Conservation (phyloP, 2,888 invertebrate genomes). For the Sisyra terminalis region DNA sequence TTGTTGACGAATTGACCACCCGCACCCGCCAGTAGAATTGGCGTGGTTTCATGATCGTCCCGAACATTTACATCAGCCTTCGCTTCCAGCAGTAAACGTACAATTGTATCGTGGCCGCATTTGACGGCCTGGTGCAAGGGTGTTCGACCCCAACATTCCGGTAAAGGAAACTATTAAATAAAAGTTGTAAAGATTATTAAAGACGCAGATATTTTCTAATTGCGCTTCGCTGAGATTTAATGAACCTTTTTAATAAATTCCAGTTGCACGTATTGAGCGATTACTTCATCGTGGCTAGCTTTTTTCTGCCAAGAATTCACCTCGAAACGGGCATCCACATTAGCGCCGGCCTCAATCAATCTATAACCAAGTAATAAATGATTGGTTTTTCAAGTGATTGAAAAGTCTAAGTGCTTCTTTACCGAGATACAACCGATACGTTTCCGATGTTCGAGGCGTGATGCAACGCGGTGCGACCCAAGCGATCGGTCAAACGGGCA, state of each 20-base stretch:
- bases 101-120: conserved; percentile 21
- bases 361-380: not conserved
- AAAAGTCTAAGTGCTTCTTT: not conserved
- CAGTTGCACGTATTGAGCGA: too few relatives aligned
- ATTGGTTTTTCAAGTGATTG: too few relatives aligned
- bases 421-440: conserved; percentile 13
- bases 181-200: conserved; percentile 11
- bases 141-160: conserved; percentile 23
- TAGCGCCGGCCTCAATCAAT: conserved; percentile 2
- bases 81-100: conserved; percentile 19
- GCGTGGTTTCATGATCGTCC: conserved; percentile 24
- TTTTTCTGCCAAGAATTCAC: conserved; percentile 11
- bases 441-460: conserved; percentile 21
- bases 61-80: conserved; percentile 21
- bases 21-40: conserved; percentile 24
- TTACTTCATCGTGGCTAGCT: conserved; percentile 9
- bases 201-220: conserved; percentile 12
- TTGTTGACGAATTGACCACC: conserved; percentile 13
- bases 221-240: conserved; percentile 12
- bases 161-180: conserved; percentile 21
- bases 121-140: conserved; percentile 25
- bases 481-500: conserved; percentile 15
- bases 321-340: conserved; percentile 12
- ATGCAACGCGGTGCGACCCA: conserved; percentile 22
- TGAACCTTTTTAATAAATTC: conserved; percentile 11